Conservation (phyloP, 1,140 invertebrate species). For the Gyrodactylus bullatarudis region DNA sequence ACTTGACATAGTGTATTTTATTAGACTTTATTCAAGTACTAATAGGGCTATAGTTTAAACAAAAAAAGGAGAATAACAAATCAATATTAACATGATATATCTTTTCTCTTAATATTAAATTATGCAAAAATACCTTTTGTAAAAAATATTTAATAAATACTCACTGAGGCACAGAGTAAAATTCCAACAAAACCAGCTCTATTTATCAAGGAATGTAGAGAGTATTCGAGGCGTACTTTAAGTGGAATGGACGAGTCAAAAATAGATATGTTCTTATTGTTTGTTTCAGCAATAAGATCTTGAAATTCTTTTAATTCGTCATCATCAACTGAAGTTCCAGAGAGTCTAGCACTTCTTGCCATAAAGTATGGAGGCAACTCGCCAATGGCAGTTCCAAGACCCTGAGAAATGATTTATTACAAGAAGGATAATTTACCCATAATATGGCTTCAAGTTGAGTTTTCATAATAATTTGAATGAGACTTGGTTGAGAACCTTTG, state of each 20-base stretch:
- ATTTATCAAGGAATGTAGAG: constrained; percentile 59
- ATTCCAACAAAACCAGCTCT: constrained; percentile 85
- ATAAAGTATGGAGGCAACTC: constrained; percentile 86
- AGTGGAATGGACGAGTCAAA: neutral
- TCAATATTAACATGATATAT: too few species aligned
- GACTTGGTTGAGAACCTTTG: neutral
- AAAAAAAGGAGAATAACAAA: too few species aligned
- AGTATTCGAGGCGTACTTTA: constrained; percentile 10
- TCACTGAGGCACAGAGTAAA: constrained; percentile 64
- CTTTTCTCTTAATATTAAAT: too few species aligned
- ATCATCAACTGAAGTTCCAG: constrained; percentile 36
- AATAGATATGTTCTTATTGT: neutral
- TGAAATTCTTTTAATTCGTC: constrained; percentile 17
- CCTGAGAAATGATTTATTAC: constrained; percentile 13
- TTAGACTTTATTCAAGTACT: too few species aligned
- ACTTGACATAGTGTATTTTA: too few species aligned
- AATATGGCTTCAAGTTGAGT: constrained; percentile 78
- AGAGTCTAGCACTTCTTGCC: constrained; percentile 54
- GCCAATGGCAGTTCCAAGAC: constrained; percentile 72
- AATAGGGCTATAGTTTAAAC: too few species aligned
- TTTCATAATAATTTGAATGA: constrained; percentile 62
- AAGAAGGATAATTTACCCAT: constrained; percentile 27
- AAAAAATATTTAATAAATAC: too few species aligned
- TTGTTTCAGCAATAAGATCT: constrained; percentile 8
- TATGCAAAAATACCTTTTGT: too few species aligned